phyloP scores from a whole-genome alignment of 2,113 vertebrate genomes.

The Oreochromis tanganicae region DNA sequence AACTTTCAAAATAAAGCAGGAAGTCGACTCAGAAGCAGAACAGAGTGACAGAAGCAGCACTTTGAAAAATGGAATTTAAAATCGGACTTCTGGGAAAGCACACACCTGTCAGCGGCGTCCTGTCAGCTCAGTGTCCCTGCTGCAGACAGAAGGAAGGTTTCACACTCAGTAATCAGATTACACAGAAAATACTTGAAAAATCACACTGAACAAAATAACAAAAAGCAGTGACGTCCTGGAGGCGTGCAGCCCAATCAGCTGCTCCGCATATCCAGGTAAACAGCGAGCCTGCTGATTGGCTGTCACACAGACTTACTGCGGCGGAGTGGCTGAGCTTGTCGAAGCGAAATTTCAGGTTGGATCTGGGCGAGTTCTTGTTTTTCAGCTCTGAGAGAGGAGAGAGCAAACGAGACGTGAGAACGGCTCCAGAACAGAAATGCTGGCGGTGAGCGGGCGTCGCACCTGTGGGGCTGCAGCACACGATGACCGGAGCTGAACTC shows the following conservation, averaged over 20 bases:
- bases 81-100: background rate
- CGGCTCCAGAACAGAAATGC: background rate
- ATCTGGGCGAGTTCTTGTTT: constrained; percentile 87
- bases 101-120: background rate
- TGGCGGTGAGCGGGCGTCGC: too few species aligned
- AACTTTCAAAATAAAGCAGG: background rate
- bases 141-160: background rate
- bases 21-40: background rate
- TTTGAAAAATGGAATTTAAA: background rate
- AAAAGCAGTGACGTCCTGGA: background rate
- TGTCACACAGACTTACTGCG: constrained; percentile 61
- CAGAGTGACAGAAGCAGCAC: background rate
- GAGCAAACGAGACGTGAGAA: background rate
- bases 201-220: background rate
- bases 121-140: constrained; percentile 37
- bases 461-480: constrained; percentile 89
- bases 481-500: constrained; percentile 75
- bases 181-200: background rate
- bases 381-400: constrained; percentile 75
- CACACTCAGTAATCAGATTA: background rate
- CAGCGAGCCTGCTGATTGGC: background rate
- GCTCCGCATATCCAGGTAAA: background rate
- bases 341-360: constrained; percentile 92
- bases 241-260: background rate
- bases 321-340: constrained; percentile 86